These are phyloP conservation scores for Drosophila ficusphila DNA, from an alignment of 1,140 invertebrate genomes.

Conservation along the genomic window DNA sequence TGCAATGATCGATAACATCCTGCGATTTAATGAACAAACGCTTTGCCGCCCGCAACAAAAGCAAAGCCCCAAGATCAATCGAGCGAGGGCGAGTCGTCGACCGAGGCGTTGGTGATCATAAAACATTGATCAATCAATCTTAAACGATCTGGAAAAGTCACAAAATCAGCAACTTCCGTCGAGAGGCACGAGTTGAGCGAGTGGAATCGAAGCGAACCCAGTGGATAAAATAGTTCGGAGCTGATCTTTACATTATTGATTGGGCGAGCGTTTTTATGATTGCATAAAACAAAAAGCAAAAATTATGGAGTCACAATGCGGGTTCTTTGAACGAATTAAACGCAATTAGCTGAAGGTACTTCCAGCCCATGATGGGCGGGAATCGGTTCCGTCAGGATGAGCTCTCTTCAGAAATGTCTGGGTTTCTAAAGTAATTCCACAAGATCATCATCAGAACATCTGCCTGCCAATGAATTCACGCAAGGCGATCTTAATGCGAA, in stretches of 20 bases:
- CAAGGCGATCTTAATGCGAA: conserved; percentile 77
- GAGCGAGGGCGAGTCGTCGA: conserved; percentile 47
- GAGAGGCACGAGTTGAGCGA: conserved; percentile 42
- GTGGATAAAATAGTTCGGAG: not conserved
- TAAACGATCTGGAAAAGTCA: conserved; percentile 69
- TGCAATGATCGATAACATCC: conserved; percentile 82
- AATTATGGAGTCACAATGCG: conserved; percentile 49
- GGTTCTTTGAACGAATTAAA: conserved; percentile 80
- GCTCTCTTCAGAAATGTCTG: not conserved
- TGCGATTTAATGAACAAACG: conserved; percentile 75
- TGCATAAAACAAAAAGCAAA: conserved; percentile 60
- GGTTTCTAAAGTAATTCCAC: conserved; percentile 41
- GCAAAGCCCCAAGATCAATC: conserved; percentile 55
- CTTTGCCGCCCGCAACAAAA: conserved; percentile 53
- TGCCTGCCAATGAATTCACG: conserved; percentile 30
- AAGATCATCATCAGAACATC: conserved; percentile 46
- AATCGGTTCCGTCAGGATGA: conserved; percentile 28
- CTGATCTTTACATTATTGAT: conserved; percentile 45
- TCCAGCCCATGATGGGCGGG: not conserved
- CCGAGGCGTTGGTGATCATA: conserved; percentile 67
- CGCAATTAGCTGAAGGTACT: conserved; percentile 76
- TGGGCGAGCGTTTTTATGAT: conserved; percentile 52
- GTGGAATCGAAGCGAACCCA: conserved; percentile 18
- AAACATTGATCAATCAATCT: conserved; percentile 80
- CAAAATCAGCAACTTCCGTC: conserved; percentile 81